Percentiles rank a stretch among this genome's conserved stretches.
These are phyloP conservation scores for Sinocyclocheilus anophthalmus DNA, from an alignment of 2,113 vertebrate genomes.

Conservation along the genomic window DNA sequence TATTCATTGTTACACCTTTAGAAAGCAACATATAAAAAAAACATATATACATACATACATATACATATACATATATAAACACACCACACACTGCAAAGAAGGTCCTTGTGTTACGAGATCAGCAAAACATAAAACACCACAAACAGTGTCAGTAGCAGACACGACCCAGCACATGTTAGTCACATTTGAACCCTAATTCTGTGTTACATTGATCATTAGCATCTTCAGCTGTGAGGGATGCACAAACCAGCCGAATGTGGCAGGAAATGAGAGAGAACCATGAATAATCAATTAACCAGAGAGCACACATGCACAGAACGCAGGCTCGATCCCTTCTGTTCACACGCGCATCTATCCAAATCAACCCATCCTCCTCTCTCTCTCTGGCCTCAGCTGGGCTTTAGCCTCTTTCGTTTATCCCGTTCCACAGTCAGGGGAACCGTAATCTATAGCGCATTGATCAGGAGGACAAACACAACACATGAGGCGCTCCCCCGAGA, in stretches of 20 bases:
- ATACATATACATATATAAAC: no score
- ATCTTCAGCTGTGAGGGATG: conserved; percentile 19
- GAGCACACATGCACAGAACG: conserved; percentile 46
- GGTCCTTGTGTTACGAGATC: background rate
- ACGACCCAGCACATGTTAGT: background rate
- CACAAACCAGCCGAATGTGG: background rate
- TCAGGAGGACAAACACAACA: conserved; percentile 51
- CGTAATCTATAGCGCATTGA: conserved; percentile 63
- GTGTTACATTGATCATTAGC: conserved; percentile 5
- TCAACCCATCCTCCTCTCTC: background rate
- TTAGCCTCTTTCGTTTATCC: conserved; percentile 35
- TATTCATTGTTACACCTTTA: no score
- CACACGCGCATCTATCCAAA: conserved; percentile 31
- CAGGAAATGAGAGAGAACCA: conserved; percentile 36
- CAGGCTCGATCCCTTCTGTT: background rate
- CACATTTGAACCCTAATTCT: background rate
- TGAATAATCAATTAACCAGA: conserved; percentile 46
- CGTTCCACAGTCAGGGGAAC: conserved; percentile 49
- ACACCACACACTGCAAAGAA: background rate
- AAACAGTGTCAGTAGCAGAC: background rate
- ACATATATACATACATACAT: no score
- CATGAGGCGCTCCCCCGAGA: conserved; percentile 16
- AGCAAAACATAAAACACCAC: background rate
- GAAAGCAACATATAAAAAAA: no score
- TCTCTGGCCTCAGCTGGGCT: conserved; percentile 54